These are phyloP conservation scores for Hedya salicella DNA, from an alignment of 2,888 invertebrate species.

Conservation along the genomic window DNA sequence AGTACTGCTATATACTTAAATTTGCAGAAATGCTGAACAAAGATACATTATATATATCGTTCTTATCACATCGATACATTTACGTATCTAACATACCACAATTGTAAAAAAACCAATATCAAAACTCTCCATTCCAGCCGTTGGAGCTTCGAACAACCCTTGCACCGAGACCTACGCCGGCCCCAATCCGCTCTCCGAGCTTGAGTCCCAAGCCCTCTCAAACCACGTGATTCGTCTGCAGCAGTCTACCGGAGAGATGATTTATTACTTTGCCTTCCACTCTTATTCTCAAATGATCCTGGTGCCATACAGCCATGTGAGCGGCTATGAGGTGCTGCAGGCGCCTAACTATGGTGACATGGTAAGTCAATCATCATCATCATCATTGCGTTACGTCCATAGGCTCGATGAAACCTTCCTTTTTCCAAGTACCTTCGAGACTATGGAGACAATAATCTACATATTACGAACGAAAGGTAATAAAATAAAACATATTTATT, in stretches of 20 bases:
- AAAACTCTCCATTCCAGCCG: conserved; percentile 52
- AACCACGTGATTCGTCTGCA: conserved; percentile 62
- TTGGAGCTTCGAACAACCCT: conserved; percentile 68
- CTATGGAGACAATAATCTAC: too few species aligned
- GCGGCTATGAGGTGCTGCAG: conserved; percentile 57
- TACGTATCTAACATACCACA: too few species aligned
- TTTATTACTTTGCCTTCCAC: conserved; percentile 83
- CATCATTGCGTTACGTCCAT: too few species aligned
- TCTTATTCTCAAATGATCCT: conserved; percentile 83
- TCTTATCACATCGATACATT: too few species aligned
- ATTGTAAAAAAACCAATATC: not conserved
- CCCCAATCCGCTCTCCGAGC: conserved; percentile 77
- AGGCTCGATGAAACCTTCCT: too few species aligned
- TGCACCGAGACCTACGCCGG: conserved; percentile 83
- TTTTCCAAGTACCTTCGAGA: too few species aligned
- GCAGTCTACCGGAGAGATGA: conserved; percentile 55
- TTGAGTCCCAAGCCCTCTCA: conserved; percentile 73
- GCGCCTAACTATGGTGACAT: conserved; percentile 67
- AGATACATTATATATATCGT: too few species aligned
- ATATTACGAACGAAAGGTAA: too few species aligned
- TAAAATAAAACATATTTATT: too few species aligned
- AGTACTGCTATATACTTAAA: too few species aligned
- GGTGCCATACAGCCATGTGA: conserved; percentile 73
- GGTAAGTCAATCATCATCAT: conserved; percentile 53
- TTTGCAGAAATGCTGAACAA: too few species aligned